phyloP scores from a whole-genome alignment of 2,113 vertebrate genomes.

The Esox niger region DNA sequence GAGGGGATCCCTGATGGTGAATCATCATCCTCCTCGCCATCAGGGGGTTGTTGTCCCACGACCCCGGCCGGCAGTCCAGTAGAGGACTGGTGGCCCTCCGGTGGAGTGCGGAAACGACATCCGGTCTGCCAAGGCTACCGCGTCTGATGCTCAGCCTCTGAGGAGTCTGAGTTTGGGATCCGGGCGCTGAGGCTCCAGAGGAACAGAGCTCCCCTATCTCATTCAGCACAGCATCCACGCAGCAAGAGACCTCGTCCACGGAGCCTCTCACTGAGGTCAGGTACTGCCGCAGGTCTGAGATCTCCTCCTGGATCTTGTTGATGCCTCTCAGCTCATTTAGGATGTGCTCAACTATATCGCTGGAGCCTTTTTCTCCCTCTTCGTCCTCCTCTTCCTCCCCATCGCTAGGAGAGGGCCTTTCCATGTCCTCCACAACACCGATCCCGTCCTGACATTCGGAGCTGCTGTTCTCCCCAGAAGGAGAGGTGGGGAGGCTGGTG shows the following conservation, averaged over 20 bases:
- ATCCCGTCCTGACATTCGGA: constrained; percentile 48
- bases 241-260: constrained; percentile 93
- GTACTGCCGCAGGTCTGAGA: constrained; percentile 90
- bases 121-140: constrained; percentile 56
- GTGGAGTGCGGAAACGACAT: constrained; percentile 44
- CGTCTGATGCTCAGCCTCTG: constrained; percentile 54
- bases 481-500: constrained; percentile 34
- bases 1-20: constrained; percentile 20
- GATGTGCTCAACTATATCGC: constrained; percentile 86
- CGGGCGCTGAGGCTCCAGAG: constrained; percentile 39
- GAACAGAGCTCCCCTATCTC: constrained; percentile 89
- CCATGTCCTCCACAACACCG: constrained; percentile 50
- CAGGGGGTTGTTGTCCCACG: constrained; percentile 30
- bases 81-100: constrained; percentile 37
- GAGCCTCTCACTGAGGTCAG: constrained; percentile 89
- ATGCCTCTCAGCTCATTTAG: constrained; percentile 93
- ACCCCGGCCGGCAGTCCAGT: constrained; percentile 23
- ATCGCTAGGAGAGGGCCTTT: constrained; percentile 43
- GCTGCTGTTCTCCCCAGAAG: constrained; percentile 29
- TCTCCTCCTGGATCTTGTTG: constrained; percentile 92
- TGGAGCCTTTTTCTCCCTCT: constrained; percentile 49
- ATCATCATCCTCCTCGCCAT: neutral
- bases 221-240: constrained; percentile 89
- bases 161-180: constrained; percentile 39
- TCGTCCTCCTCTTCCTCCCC: constrained; percentile 34